Percentiles rank a stretch among this genome's conserved stretches.
These are phyloP conservation scores for Vireo griseus DNA, from an alignment of 2,797 vertebrate genomes.

Conservation along the genomic window DNA sequence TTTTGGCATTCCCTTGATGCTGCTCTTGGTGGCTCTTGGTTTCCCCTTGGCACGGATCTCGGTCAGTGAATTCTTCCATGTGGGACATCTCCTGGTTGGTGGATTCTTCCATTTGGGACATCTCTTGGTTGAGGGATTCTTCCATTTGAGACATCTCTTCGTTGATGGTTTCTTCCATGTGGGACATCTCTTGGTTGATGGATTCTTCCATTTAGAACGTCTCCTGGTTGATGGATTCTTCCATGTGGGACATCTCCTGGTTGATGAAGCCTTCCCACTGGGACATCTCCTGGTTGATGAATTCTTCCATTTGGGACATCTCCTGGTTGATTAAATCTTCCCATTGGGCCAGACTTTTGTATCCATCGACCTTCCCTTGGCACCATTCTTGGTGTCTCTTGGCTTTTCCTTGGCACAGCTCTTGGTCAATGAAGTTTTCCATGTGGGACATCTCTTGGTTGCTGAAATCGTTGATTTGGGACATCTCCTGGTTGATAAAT, in stretches of 20 bases:
- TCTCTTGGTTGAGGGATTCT: not conserved
- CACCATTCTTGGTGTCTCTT: accelerated
- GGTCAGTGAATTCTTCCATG: not conserved
- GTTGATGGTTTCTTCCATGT: not conserved
- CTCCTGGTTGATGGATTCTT: not conserved
- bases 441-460: no score
- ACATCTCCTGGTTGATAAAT: no score
- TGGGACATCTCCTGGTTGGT: not conserved
- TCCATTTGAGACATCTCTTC: not conserved
- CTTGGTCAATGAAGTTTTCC: accelerated
- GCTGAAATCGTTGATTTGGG: not conserved
- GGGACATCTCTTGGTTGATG: not conserved
- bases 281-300: not conserved
- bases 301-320: no score
- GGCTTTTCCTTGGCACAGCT: not conserved
- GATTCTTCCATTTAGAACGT: not conserved
- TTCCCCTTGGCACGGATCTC: not conserved
- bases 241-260: no score
- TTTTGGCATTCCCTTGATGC: not conserved
- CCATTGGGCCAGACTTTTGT: not conserved
- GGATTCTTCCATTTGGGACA: not conserved
- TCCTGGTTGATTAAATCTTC: no score
- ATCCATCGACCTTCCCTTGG: accelerated
- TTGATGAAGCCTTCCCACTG: no score
- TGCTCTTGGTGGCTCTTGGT: no score